These are phyloP conservation scores for Pristionchus maxplancki DNA, from an alignment of 2,888 invertebrate genomes.

Conservation along the genomic window DNA sequence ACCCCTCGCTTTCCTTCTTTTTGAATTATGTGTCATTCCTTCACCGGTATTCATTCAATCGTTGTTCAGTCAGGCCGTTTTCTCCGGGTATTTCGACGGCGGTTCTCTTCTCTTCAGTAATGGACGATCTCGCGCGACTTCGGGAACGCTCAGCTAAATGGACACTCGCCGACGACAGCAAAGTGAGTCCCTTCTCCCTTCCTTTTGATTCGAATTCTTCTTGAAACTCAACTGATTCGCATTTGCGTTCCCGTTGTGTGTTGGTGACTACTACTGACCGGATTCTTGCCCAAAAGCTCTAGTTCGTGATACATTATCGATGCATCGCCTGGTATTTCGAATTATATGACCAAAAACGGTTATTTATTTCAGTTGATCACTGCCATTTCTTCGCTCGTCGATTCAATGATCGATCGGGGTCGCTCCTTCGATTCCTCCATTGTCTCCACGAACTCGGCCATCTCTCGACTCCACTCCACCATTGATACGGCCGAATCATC, in stretches of 20 bases:
- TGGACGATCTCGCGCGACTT: conserved; percentile 5
- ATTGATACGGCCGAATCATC: conserved; percentile 18
- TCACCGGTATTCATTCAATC: too few species aligned
- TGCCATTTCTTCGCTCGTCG: neutral
- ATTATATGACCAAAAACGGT: too few species aligned
- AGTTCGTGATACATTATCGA: too few species aligned
- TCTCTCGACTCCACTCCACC: neutral
- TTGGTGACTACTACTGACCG: too few species aligned
- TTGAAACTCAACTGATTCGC: neutral
- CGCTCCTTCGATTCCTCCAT: neutral
- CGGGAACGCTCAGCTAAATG: neutral
- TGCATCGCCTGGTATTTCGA: too few species aligned
- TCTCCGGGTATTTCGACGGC: too few species aligned
- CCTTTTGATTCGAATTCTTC: neutral
- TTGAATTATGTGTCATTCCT: too few species aligned
- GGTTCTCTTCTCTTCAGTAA: too few species aligned
- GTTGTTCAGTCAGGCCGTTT: too few species aligned
- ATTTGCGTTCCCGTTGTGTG: neutral
- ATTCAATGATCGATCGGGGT: conserved; percentile 3
- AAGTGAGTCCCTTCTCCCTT: neutral
- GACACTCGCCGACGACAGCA: conserved; percentile 50
- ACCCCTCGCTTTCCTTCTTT: too few species aligned
- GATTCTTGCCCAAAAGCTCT: neutral
- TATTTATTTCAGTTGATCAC: conserved; percentile 36
- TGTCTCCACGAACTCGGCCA: neutral